phyloP scores from a whole-genome alignment of 2,888 invertebrate species.

The Hirtodrosophila alboralis region DNA sequence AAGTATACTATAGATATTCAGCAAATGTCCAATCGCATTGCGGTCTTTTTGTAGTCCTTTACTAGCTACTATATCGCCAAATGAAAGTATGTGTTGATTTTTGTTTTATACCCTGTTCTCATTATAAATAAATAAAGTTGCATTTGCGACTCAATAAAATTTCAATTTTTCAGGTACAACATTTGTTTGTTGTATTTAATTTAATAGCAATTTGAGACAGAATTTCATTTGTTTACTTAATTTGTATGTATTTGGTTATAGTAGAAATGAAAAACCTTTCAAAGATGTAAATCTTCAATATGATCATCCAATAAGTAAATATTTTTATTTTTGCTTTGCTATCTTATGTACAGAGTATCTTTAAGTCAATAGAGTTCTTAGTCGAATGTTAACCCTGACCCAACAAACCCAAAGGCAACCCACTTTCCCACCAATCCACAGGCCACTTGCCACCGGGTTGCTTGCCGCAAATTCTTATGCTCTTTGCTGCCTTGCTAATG shows the following conservation, averaged over 20 bases:
- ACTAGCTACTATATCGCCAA: slow-evolving; percentile 20
- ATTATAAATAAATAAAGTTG: too few species aligned
- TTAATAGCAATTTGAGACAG: too few species aligned
- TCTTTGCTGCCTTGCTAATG: slow-evolving; percentile 63
- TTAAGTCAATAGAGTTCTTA: not conserved
- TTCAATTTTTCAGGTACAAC: too few species aligned
- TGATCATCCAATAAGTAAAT: too few species aligned
- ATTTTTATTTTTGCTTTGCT: too few species aligned
- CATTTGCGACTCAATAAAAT: too few species aligned
- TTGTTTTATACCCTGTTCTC: slow-evolving; percentile 6
- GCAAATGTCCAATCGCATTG: slow-evolving; percentile 72
- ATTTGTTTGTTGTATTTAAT: too few species aligned
- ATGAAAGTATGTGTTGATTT: slow-evolving; percentile 56
- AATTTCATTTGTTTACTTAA: too few species aligned
- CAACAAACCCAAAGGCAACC: slow-evolving; percentile 15
- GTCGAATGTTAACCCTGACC: not conserved
- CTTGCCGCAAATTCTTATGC: slow-evolving; percentile 29
- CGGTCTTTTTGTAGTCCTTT: slow-evolving; percentile 69
- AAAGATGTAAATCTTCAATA: too few species aligned
- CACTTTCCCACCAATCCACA: not conserved
- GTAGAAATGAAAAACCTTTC: too few species aligned
- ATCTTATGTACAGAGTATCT: too few species aligned
- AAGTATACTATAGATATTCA: slow-evolving; percentile 53
- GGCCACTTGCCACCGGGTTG: slow-evolving; percentile 5
- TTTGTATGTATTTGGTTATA: too few species aligned